phyloP scores from a whole-genome alignment of 2,888 invertebrate species.

The Argyra leucocephala region DNA sequence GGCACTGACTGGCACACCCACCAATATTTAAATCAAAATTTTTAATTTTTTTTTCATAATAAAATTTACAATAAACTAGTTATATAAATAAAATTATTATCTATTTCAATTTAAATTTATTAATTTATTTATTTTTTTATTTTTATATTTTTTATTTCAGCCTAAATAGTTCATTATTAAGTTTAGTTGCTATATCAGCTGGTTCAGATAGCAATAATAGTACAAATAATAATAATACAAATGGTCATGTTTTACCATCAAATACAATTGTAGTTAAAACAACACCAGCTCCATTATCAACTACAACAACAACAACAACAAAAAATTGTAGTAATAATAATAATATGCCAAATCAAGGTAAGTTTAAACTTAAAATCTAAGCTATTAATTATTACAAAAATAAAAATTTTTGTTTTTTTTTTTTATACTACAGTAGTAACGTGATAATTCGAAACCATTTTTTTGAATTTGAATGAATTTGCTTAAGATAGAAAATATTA shows the following conservation, averaged over 20 bases:
- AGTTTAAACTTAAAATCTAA: background rate
- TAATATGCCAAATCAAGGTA: background rate
- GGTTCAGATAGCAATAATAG: conserved; percentile 14
- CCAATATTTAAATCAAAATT: no score
- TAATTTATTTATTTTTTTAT: background rate
- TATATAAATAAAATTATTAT: no score
- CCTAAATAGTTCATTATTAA: conserved; percentile 20
- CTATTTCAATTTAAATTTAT: background rate
- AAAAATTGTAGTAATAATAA: background rate
- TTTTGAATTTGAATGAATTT: no score
- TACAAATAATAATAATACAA: background rate
- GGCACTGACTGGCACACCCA: no score
- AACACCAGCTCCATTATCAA: background rate
- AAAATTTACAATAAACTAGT: no score
- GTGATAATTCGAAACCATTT: no score
- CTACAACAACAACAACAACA: conserved; percentile 13
- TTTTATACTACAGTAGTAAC: no score
- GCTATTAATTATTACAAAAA: no score
- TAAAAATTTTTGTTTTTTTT: no score
- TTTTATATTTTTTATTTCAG: conserved; percentile 14
- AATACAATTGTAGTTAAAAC: conserved; percentile 12
- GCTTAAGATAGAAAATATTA: no score
- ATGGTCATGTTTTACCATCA: conserved; percentile 14
- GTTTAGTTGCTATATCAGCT: conserved; percentile 21
- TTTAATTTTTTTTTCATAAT: no score